These are phyloP conservation scores for Eulemur macaco DNA, from an alignment of 2,113 vertebrate genomes.

Conservation along the genomic window DNA sequence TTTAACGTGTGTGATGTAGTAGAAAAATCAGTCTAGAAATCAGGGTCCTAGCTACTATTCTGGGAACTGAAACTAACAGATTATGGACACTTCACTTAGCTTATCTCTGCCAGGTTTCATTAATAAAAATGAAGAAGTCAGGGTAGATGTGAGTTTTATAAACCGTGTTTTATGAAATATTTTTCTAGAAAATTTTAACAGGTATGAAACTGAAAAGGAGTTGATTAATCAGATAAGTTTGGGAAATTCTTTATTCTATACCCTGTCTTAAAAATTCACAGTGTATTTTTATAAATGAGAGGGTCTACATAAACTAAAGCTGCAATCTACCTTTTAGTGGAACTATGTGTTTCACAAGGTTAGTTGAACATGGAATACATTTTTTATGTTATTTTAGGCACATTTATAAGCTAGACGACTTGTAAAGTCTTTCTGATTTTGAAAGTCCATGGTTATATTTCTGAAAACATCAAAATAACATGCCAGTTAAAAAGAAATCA, in stretches of 20 bases:
- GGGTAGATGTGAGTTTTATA: not conserved
- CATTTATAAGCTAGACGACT: not conserved
- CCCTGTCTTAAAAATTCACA: not conserved
- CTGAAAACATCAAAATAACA: not conserved
- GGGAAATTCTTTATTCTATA: not conserved
- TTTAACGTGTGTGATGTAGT: not conserved
- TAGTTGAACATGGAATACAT: not conserved
- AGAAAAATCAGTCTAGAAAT: not conserved
- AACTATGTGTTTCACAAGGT: not conserved
- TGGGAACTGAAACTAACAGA: not conserved
- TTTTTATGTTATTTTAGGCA: not conserved
- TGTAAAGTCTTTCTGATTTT: not conserved
- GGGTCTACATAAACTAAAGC: not conserved
- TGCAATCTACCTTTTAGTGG: not conserved
- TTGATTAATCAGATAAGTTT: not conserved
- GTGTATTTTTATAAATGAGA: not conserved
- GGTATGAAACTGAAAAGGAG: not conserved
- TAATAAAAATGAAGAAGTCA: not conserved
- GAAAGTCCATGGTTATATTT: not conserved
- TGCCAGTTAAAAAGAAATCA: not conserved
- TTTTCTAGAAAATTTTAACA: not conserved
- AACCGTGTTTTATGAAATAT: not conserved
- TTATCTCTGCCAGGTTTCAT: not conserved
- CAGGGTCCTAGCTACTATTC: not conserved
- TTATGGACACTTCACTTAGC: not conserved